phyloP scores from a whole-genome alignment of 2,113 vertebrate species.

The Anoura caudifer region DNA sequence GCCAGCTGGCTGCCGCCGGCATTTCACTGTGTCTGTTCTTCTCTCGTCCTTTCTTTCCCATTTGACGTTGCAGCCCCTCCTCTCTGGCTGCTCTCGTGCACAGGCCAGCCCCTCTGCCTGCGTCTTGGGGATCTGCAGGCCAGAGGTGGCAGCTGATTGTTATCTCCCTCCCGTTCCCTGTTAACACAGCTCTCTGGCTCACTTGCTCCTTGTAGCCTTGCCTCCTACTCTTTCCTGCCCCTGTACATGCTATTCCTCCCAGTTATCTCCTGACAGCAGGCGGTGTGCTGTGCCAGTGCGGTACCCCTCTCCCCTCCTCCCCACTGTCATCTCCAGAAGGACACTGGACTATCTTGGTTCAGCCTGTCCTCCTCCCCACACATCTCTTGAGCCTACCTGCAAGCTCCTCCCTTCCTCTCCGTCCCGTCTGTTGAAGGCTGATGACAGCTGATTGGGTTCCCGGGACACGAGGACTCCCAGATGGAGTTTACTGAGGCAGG shows the following conservation, averaged over 20 bases:
- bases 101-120: neutral
- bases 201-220: rapidly evolving
- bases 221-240: neutral
- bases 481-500: rapidly evolving
- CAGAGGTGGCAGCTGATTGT: rapidly evolving
- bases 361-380: neutral
- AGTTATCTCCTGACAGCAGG: neutral
- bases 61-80: neutral
- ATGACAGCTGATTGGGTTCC: neutral
- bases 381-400: rapidly evolving
- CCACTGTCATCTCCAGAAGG: rapidly evolving
- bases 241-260: neutral
- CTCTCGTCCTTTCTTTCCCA: neutral
- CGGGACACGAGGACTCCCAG: neutral
- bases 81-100: rapidly evolving
- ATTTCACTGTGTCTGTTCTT: neutral
- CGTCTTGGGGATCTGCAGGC: neutral
- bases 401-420: neutral
- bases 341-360: neutral
- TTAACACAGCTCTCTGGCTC: neutral
- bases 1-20: neutral
- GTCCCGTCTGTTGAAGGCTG: rapidly evolving
- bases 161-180: neutral
- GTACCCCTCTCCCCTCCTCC: neutral
- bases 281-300: neutral